Conservation (phyloP, 2,113 vertebrate genomes). For the Calcarius ornatus region DNA sequence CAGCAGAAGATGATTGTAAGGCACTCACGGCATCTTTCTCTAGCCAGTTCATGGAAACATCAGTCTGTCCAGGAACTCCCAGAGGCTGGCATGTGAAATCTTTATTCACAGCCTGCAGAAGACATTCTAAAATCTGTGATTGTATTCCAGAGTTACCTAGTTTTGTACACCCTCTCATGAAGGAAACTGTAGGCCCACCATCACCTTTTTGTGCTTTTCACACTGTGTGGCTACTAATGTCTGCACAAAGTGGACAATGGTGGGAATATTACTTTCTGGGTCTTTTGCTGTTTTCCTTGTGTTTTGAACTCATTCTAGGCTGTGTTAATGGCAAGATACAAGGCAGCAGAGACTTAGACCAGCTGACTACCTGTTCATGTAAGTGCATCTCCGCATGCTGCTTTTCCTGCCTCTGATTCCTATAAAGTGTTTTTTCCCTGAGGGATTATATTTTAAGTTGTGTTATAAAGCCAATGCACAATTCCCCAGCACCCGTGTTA, state of each 20-base stretch:
- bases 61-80: not conserved
- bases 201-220: not conserved
- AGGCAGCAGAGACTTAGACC: not conserved
- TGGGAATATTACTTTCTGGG: not conserved
- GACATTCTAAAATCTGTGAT: not conserved
- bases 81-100: not conserved
- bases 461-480: not conserved
- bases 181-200: not conserved
- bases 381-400: not conserved
- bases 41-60: not conserved
- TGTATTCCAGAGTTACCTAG: not conserved
- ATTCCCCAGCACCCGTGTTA: not conserved
- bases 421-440: conserved; percentile 3
- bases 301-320: not conserved
- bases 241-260: not conserved
- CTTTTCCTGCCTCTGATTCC: conserved; percentile 16
- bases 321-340: not conserved
- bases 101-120: not conserved
- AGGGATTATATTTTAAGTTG: conserved; percentile 8
- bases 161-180: accelerated
- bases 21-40: not conserved
- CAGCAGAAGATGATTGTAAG: not conserved
- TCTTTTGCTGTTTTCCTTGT: not conserved
- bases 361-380: not conserved
- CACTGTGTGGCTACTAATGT: not conserved